Base-by-base conservation (phyloP, 2,797 vertebrate genomes). In the Diplodus sargus region DNA sequence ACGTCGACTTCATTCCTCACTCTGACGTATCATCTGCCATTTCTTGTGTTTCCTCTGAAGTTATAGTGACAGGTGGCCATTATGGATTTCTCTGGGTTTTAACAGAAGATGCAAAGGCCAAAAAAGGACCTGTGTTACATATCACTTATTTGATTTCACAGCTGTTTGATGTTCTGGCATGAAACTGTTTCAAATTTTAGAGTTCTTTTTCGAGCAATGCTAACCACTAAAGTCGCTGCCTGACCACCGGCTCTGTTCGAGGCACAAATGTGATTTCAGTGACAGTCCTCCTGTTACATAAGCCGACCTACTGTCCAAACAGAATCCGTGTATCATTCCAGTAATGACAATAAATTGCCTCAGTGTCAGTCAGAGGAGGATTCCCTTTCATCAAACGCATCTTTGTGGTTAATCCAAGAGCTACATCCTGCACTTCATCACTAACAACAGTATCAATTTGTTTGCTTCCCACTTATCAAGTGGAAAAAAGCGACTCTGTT, bases 401-500 rank as follows among this genome's bases (percentile, higher is more conserved):
- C 45, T 66, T 61, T 22, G 18, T 11, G 47, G 16, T 77, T 78
- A 67, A 66, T 84, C 75, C 72, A 71, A 85, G 74, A 78, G 79
- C 74, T 61, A 90, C 89, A 88, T 91, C 90, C 90, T 84, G 83
- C 69, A 18, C 45, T 70, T 54, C 52, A 65, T 81, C 70, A 83
- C 70, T 78, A 87, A 90, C 85, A 90, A 79, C 79, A 78, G 17
- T n/a, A 85, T 79, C 71, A 56, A 72, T 89, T 82, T 93, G 84
- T 93, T 94, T 94, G 84, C 73, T 86, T 90, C 88, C 84, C 53
- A 82, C 80, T 86, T 83, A 90, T 89, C 81, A 76, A 70, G 82
- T 84, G 90, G 91, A 86, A 86, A 90, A 92, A 93, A 89, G 65
- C 83, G 90, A 88, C 81, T 92, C 45, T 82, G 85, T 87, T 84